Evolutionary conservation across 1,140 invertebrate species (phyloP), one percentile per base, ranked within the genome.

Genomic region (Bilobella aurantiaca): DNA sequence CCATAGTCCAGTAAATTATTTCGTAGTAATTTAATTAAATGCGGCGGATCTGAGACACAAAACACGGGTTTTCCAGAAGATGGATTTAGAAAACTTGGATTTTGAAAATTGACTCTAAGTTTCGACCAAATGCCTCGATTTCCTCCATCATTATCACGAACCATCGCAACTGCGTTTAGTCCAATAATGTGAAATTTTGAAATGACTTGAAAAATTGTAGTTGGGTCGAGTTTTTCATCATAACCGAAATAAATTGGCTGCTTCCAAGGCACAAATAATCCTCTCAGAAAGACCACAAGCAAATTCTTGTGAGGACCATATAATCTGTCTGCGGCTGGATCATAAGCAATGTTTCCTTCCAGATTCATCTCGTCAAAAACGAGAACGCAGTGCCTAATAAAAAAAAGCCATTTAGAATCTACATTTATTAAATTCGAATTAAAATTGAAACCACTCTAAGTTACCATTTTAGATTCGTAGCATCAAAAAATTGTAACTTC

Each of bases 231-330:
- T 64, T 70, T 73, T 53, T 67, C 60, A 66, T 78, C 77, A 70
- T 77, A 78, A 16, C 66, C 71, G 12, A 73, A 30, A 65, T 74
- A 78, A 3, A 78, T 64, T 14, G 71, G 73, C 64, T 79, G 78
- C 60, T 77, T 76, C 77, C 76, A 78, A 37, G 71, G 65, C n/a
- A 58, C 64, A 62, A 74, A 74, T 18, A 78, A 58, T 46, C 76
- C 74, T 62, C 74, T 58, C 16, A 72, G 72, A 57, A 77, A 72
- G 18, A 74, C 66, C 14, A 74, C 73, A 68, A 78, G 76, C 14
- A 56, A 56, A 23, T 56, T 56, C 23, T 56, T 56, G 49, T 56
- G 49, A 12, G 49, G 25, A 12, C 14, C 14, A 23, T n/a, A 56
- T 5, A 56, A 5, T 59, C 16, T 59, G 28, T 59, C 58, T 3